phyloP scores from a whole-genome alignment of 2,113 vertebrate genomes.

The Theropithecus gelada region DNA sequence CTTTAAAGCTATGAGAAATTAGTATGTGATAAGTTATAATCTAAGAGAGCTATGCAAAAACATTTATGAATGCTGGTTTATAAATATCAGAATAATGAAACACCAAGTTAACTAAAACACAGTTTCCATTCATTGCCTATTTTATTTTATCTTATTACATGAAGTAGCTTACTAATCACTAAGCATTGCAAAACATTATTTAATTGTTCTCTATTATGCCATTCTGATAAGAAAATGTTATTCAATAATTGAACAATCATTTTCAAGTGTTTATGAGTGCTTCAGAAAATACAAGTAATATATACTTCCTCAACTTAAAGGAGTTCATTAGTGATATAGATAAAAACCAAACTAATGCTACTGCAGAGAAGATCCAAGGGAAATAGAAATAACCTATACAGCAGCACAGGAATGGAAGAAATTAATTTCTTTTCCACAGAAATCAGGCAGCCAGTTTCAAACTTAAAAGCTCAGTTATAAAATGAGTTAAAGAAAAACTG shows the following conservation, averaged over 20 bases:
- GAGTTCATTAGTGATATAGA: background rate
- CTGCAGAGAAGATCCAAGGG: background rate
- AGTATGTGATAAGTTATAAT: background rate
- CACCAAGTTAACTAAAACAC: background rate
- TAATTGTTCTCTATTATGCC: slow-evolving; percentile 22
- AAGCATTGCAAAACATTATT: background rate
- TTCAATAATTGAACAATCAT: slow-evolving; percentile 7
- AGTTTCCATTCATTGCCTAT: background rate
- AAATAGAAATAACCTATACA: background rate
- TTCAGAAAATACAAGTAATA: background rate
- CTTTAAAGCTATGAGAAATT: background rate
- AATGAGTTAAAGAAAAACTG: background rate
- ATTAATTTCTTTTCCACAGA: background rate
- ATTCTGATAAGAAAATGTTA: slow-evolving; percentile 10
- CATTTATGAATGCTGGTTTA: background rate
- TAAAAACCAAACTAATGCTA: background rate
- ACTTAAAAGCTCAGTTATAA: background rate
- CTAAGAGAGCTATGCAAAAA: background rate
- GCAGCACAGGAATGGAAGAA: background rate
- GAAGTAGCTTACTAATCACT: slow-evolving; percentile 10
- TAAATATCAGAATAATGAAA: slow-evolving; percentile 23
- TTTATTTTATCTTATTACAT: slow-evolving; percentile 3
- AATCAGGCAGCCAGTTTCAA: background rate
- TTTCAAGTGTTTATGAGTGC: slow-evolving; percentile 12
- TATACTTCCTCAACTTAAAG: background rate